Percentiles rank a stretch among this genome's conserved stretches.
Conservation (phyloP, 2,113 vertebrate genomes). For the Melanostigma gelatinosum region DNA sequence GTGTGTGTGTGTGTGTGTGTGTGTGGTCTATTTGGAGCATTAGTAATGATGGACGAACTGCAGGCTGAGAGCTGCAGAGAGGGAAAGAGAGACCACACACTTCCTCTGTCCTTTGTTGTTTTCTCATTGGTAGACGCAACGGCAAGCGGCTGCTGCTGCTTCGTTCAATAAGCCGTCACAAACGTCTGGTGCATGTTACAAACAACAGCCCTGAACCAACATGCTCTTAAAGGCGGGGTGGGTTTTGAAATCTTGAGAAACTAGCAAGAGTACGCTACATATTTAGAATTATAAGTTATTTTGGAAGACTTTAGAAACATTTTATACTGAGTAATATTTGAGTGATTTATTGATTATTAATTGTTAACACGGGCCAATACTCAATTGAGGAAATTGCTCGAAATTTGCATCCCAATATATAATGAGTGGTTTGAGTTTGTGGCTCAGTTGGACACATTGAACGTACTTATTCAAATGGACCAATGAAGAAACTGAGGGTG, state of each 20-base stretch:
- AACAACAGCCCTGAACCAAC: not conserved
- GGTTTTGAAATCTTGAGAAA: not conserved
- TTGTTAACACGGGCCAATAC: no score
- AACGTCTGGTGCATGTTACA: not conserved
- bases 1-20: constrained; percentile 29
- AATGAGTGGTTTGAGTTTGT: no score
- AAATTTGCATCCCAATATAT: no score
- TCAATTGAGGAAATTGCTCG: no score
- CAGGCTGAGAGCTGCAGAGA: constrained; percentile 20
- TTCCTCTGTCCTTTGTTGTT: not conserved
- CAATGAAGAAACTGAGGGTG: not conserved
- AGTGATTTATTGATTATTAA: not conserved
- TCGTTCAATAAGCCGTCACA: not conserved
- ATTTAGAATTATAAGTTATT: not conserved
- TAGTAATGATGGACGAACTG: constrained; percentile 43
- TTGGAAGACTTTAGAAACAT: no score
- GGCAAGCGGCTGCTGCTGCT: not conserved
- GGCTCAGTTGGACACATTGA: no score
- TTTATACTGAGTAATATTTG: no score
- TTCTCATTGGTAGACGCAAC: not conserved
- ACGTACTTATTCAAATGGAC: no score
- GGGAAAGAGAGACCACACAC: constrained; percentile 37
- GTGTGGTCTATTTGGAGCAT: constrained; percentile 20
- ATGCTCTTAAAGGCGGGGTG: not conserved
- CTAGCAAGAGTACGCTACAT: no score